Conservation (phyloP, 2,797 vertebrate genomes). For the Labeo calbasu region DNA sequence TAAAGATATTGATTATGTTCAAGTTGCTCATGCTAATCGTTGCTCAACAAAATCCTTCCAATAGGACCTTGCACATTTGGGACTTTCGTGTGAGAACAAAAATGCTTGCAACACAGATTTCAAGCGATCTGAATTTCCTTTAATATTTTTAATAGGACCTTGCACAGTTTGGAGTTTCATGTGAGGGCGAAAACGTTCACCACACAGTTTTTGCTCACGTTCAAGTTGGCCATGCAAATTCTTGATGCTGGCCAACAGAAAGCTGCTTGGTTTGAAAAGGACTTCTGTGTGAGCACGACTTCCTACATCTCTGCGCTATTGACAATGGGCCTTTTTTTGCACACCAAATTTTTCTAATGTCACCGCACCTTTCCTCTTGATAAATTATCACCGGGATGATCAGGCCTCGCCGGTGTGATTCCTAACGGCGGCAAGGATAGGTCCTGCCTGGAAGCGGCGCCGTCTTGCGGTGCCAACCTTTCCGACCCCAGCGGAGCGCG, state of each 20-base stretch:
- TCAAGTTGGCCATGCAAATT: neutral
- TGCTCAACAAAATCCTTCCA: neutral
- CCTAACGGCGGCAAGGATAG: slow-evolving; percentile 64
- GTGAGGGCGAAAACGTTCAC: neutral
- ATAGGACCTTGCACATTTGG: neutral
- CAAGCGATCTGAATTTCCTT: neutral
- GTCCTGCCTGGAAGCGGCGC: slow-evolving; percentile 49
- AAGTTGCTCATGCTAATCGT: neutral
- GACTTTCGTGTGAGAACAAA: neutral
- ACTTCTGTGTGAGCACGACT: neutral
- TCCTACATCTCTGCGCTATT: neutral
- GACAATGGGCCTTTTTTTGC: slow-evolving; percentile 28
- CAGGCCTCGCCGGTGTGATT: slow-evolving; percentile 62
- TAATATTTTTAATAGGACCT: neutral
- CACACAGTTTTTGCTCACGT: neutral
- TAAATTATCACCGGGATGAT: slow-evolving; percentile 71
- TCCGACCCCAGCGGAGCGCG: slow-evolving; percentile 54
- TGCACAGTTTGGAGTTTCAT: neutral
- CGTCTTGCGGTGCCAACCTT: slow-evolving; percentile 55
- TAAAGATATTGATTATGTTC: neutral
- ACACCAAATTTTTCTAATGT: slow-evolving; percentile 61
- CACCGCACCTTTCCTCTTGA: slow-evolving; percentile 63
- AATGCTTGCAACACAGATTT: neutral
- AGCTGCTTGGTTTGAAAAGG: neutral
- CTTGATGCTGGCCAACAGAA: neutral